Conservation (phyloP, 1,140 invertebrate species). For the Alviniconcha marisindica region DNA sequence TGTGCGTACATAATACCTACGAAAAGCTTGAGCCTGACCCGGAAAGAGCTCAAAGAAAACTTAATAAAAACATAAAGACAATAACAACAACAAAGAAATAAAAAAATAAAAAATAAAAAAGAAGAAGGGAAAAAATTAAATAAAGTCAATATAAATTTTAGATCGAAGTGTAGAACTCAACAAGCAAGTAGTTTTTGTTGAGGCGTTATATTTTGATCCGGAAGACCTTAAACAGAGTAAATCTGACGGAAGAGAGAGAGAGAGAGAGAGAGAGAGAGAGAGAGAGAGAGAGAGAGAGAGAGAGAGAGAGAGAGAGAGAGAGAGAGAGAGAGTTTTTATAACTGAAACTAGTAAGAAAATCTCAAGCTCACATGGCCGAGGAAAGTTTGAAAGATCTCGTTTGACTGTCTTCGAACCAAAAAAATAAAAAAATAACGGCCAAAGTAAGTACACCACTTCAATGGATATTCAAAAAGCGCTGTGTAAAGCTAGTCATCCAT, state of each 20-base stretch:
- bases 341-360: neutral
- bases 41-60: too few relatives aligned
- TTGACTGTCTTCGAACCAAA: neutral
- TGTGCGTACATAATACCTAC: too few relatives aligned
- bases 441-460: neutral
- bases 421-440: neutral
- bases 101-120: too few relatives aligned
- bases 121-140: too few relatives aligned
- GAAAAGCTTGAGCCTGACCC: too few relatives aligned
- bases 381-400: neutral
- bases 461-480: neutral
- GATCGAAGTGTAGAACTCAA: too few relatives aligned
- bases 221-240: too few relatives aligned
- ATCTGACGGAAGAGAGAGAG: neutral
- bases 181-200: too few relatives aligned
- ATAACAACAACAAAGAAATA: too few relatives aligned
- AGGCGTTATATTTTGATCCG: too few relatives aligned
- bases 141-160: too few relatives aligned
- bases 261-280: slow-evolving; percentile 17
- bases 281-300: slow-evolving; percentile 2
- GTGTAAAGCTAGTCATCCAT: neutral
- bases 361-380: neutral
- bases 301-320: slow-evolving; percentile 11
- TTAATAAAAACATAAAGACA: too few relatives aligned
- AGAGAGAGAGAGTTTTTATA: slow-evolving; percentile 22